These are phyloP conservation scores for Leptonema lineaticorne DNA, from an alignment of 1,140 invertebrate genomes.

Conservation along the genomic window DNA sequence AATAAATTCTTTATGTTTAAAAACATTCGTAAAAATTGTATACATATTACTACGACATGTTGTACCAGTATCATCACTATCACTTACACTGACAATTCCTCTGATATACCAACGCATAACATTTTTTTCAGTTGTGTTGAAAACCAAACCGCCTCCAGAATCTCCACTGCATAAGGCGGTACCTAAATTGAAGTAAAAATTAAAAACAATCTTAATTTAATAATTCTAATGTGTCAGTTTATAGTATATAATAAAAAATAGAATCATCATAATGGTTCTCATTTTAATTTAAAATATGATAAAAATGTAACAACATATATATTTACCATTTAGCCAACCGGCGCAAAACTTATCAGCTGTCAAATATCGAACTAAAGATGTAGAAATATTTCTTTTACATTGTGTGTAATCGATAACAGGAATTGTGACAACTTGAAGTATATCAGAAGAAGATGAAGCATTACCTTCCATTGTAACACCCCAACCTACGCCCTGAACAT, in stretches of 20 bases:
- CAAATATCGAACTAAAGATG: slow-evolving; percentile 8
- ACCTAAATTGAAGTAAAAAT: slow-evolving; percentile 6
- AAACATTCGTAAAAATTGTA: slow-evolving; percentile 6
- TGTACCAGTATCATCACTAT: background rate
- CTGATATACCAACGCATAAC: slow-evolving; percentile 15
- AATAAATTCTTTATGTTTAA: slow-evolving; percentile 11
- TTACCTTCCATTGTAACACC: slow-evolving; percentile 16
- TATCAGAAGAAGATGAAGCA: background rate
- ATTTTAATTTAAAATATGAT: background rate
- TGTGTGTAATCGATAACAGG: slow-evolving; percentile 14
- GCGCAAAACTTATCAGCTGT: slow-evolving; percentile 30
- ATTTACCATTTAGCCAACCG: slow-evolving; percentile 25
- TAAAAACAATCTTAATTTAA: background rate
- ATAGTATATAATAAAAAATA: background rate
- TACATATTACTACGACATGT: slow-evolving; percentile 9
- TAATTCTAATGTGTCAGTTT: too few relatives aligned
- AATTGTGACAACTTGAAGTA: background rate
- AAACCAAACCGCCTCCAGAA: slow-evolving; percentile 28
- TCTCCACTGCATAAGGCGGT: slow-evolving; percentile 26
- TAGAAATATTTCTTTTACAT: background rate
- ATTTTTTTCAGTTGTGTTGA: background rate
- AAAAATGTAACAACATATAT: background rate
- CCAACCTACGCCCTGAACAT: slow-evolving; percentile 28
- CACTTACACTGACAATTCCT: slow-evolving; percentile 23
- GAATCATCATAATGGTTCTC: background rate